phyloP scores from a whole-genome alignment of 2,888 invertebrate genomes.

The Labia minor region DNA sequence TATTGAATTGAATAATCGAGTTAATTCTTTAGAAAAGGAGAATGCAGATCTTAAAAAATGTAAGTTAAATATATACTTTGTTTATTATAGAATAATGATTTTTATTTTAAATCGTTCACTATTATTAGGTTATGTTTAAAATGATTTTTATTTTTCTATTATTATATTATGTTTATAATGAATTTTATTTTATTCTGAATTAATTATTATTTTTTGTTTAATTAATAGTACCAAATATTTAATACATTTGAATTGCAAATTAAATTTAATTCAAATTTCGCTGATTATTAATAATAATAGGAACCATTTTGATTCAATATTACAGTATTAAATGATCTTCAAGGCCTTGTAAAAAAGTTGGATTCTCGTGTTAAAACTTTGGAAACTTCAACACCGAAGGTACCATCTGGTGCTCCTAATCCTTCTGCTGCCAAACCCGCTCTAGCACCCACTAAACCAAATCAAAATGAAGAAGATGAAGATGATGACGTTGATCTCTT shows the following conservation, averaged over 20 bases:
- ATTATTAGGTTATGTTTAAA: not conserved
- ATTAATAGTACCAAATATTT: no score
- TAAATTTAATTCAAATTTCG: no score
- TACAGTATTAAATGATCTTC: constrained; percentile 38
- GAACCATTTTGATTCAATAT: no score
- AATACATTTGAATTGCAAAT: no score
- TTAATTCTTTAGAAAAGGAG: constrained; percentile 48
- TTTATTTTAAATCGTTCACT: not conserved
- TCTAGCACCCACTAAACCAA: constrained; percentile 30
- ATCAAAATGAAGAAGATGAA: constrained; percentile 37
- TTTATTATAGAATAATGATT: not conserved
- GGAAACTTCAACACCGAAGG: constrained; percentile 30
- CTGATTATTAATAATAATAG: no score
- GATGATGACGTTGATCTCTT: constrained; percentile 71
- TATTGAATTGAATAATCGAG: constrained; percentile 43
- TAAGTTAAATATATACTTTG: constrained; percentile 29
- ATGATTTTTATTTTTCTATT: constrained; percentile 16
- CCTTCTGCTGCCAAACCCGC: constrained; percentile 33
- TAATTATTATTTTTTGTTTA: no score
- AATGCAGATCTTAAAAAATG: constrained; percentile 37
- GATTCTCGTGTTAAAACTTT: constrained; percentile 40
- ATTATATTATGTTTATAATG: no score
- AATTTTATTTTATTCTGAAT: no score
- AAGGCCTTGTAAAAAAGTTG: constrained; percentile 40
- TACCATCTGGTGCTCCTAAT: constrained; percentile 33